Percentiles rank a stretch among this genome's conserved stretches.
phyloP scores from a whole-genome alignment of 2,113 vertebrate genomes.

The Baryphthengus martii region DNA sequence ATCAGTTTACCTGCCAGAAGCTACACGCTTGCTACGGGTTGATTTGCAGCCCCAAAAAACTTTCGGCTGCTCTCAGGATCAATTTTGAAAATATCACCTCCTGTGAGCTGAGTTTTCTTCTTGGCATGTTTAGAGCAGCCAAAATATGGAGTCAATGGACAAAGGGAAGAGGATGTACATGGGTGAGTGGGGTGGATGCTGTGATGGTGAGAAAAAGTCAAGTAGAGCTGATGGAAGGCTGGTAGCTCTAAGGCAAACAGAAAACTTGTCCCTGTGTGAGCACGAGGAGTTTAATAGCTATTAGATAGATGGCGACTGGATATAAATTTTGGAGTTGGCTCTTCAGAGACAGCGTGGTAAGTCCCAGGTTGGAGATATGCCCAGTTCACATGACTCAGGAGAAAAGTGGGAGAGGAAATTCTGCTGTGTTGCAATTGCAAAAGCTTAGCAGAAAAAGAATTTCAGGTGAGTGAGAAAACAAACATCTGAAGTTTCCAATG shows the following conservation, averaged over 20 bases:
- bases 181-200: not conserved
- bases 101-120: not conserved
- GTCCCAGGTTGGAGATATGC: not conserved
- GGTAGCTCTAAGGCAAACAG: not conserved
- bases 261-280: not conserved
- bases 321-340: not conserved
- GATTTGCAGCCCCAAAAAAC: not conserved
- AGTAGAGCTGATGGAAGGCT: not conserved
- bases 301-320: not conserved
- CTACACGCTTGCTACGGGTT: not conserved
- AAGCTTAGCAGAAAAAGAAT: not conserved
- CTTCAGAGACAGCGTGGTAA: not conserved
- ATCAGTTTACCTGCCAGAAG: not conserved
- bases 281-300: not conserved
- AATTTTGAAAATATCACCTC: not conserved
- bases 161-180: not conserved
- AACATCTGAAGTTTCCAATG: conserved; percentile 2
- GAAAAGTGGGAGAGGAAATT: not conserved
- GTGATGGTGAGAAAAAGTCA: not conserved
- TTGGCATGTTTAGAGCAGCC: not conserved
- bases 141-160: not conserved
- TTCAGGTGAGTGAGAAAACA: conserved; percentile 24
- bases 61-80: not conserved
- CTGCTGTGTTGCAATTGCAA: not conserved
- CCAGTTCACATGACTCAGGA: not conserved